Percentiles rank a stretch among this genome's conserved stretches.
Evolutionary conservation across 1,140 invertebrate species (phyloP).

Genomic region (Leptonema lineaticorne): DNA sequence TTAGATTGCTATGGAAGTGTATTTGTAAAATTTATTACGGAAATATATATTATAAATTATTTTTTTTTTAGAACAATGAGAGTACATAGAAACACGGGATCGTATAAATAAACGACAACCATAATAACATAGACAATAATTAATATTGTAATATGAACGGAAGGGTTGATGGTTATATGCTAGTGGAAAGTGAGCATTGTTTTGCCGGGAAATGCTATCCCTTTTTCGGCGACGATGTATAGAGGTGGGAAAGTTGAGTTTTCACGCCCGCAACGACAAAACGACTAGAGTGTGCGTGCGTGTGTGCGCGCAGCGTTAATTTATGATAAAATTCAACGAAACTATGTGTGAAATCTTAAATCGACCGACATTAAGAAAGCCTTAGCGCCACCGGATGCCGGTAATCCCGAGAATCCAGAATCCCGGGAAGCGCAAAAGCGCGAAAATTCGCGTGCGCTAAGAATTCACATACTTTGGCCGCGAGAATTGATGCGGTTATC

Average conservation of each 20-base stretch:
- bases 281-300: no score
- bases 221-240: no score
- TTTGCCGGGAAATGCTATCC: neutral
- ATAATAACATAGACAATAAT: no score
- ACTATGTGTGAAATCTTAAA: conserved; percentile 29
- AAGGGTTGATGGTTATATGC: neutral
- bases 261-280: neutral
- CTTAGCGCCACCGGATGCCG: neutral
- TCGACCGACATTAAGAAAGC: conserved; percentile 16
- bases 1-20: no score
- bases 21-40: no score
- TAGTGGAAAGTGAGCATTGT: conserved; percentile 3
- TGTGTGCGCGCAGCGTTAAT: conserved; percentile 19
- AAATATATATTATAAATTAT: no score
- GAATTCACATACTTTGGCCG: conserved; percentile 25
- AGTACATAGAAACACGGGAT: no score
- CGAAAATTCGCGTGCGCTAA: neutral
- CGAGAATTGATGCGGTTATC: conserved; percentile 29
- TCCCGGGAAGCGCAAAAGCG: neutral
- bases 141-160: no score
- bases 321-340: conserved; percentile 20
- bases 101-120: no score
- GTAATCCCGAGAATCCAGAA: conserved; percentile 18
- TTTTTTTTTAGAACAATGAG: no score
- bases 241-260: neutral